phyloP scores from a whole-genome alignment of 2,797 vertebrate genomes.

The Monodelphis domestica region DNA sequence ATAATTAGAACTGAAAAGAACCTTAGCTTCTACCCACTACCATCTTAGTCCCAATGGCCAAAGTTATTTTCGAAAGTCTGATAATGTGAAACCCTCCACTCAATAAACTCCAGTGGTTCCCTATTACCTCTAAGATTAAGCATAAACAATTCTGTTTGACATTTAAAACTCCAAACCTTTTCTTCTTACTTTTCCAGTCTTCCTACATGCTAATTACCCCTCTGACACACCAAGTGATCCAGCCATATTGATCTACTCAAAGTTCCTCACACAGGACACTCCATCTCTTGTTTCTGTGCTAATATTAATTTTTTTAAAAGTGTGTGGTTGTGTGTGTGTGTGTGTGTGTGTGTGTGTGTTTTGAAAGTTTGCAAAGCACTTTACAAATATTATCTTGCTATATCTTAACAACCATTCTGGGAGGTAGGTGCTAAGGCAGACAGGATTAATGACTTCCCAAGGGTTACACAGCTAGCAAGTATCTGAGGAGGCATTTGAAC shows the following conservation, averaged over 20 bases:
- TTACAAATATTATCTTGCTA: not conserved
- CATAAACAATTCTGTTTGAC: not conserved
- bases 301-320: no score
- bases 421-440: not conserved
- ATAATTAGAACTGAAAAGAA: not conserved
- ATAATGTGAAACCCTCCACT: not conserved
- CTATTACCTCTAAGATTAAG: not conserved
- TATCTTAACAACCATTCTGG: not conserved
- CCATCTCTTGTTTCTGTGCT: not conserved
- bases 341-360: no score
- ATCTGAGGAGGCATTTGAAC: not conserved
- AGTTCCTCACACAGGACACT: not conserved
- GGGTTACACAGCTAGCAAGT: no score
- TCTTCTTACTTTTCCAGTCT: not conserved
- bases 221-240: not conserved
- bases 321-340: no score
- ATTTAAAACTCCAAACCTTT: not conserved
- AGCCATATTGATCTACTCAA: not conserved
- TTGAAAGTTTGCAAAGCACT: not conserved
- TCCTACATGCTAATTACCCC: not conserved
- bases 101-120: not conserved
- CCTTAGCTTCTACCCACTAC: not conserved
- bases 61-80: not conserved
- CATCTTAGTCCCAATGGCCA: not conserved
- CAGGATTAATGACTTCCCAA: not conserved